A percentile compares a stretch with the other conserved stretches of the same genome.
These are phyloP conservation scores for Mastigias papua DNA, from an alignment of 30 jellyfish, hydroid and myxozoan genomes.

Conservation along the genomic window DNA sequence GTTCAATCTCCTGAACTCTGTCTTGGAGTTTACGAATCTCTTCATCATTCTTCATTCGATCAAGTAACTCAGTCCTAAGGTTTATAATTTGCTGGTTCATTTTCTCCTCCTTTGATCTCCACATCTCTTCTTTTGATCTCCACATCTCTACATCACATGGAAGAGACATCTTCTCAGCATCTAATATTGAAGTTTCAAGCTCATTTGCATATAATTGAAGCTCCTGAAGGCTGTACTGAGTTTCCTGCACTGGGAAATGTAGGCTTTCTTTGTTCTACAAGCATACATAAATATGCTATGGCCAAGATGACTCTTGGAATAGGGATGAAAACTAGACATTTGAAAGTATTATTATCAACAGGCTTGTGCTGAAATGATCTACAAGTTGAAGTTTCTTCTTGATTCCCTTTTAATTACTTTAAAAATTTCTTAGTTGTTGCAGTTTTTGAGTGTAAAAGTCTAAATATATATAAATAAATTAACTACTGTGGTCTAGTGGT, in stretches of 20 bases:
- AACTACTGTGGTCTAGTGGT: too few species aligned
- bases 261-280: neutral
- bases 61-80: constrained; percentile 38
- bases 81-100: constrained; percentile 3
- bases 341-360: too few species aligned
- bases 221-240: neutral
- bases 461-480: too few species aligned
- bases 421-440: too few species aligned
- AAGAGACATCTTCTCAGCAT: neutral
- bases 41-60: constrained; percentile 43
- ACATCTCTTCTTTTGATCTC: neutral
- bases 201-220: neutral
- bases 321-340: too few species aligned
- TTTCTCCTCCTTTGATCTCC: neutral
- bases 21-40: neutral
- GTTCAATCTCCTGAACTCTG: constrained; percentile 2
- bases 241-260: constrained; percentile 32
- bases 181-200: neutral
- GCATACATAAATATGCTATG: too few species aligned
- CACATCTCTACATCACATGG: neutral
- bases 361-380: too few species aligned
- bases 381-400: too few species aligned
- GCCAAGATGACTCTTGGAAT: too few species aligned
- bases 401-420: too few species aligned
- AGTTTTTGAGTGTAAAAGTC: too few species aligned